Evolutionary conservation across 2,888 invertebrate genomes (phyloP), one percentile per base, ranked within the genome.

Genomic region (Dyspetes luteomarginatus): DNA sequence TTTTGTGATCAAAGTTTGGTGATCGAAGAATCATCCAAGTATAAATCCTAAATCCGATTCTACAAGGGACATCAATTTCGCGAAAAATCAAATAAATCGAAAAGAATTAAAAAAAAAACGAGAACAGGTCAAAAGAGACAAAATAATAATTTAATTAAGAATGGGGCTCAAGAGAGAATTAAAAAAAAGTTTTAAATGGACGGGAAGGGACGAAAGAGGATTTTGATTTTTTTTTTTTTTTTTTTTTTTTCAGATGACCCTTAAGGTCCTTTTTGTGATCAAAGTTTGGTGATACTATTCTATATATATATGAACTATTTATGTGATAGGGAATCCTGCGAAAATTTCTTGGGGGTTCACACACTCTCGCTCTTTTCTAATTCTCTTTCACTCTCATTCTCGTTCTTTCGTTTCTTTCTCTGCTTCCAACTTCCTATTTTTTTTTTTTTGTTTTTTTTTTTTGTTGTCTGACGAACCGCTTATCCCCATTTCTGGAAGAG

Each of bases 401-500:
- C 28, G 2, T 7, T 52, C 36, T 24, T n/a, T 17, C 30, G 7
- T 12, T 2, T 4, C 36, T 9, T 4, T 19, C 17, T 55, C 17
- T 41, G n/a, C 41, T 15, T 22, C 17, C 55, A 56, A 36, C 36
- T 65, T 43, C 15, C 48, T 24, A 17, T 22, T 15, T 45, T 28
- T 64, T n/a, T 26, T 4, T 43, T 9, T 68, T 17, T 17, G 7
- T 50, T 26, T 68, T 45, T 64, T 52, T 48, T 43, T 24, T 50
- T 24, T 7, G 58, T 30, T 55, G 26, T 30, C 43, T 41, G 9
- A 26, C 85, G 79, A 55, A 72, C 90, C 89, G 90, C 90, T 93
- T 94, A 96, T 91, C 96, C 96, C 96, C 96, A 96, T 93, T 96
- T 96, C 92, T 97, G 97, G 94, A 97, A 97, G 90, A 97, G 94